Base-by-base conservation (phyloP, 2,888 invertebrate genomes). In the Amphipoea oculea region DNA sequence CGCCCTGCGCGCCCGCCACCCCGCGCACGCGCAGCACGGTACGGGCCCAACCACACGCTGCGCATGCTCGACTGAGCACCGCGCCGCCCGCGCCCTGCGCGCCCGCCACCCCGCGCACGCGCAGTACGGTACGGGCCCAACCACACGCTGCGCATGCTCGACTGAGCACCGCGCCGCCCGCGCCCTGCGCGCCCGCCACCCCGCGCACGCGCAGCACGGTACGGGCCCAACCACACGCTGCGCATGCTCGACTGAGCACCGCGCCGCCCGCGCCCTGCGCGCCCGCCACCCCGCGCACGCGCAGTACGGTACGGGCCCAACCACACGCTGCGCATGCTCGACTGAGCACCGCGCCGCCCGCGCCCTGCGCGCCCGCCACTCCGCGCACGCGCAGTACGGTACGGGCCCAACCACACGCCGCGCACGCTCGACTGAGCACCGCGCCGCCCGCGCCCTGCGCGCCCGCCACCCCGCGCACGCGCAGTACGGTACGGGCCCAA, bases 31-130 rank as follows among this genome's bases (percentile, higher is more conserved):
- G 65, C 77, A 12, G 3, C 45, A 6, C n/a, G n/a, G n/a, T n/a
- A n/a, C 62, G 82, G 86, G 60, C 82, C 86, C 84, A 88, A 87
- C 67, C 73, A 86, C 78, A 36, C 89, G 73, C 79, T 90, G 79
- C 87, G 85, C 67, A 80, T 92, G 89, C 69, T 88, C 63, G 89
- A 92, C 90, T 94, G 93, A 94, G 91, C 14, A 23, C 54, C 29
- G n/a, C 42, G 62, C 36, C 5, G 1, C 48, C 48, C 40, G 40
- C 48, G 29, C 40, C 36, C 1, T 2, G 11, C 40, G 66, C 60
- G 36, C n/a, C 14, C 2, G 0, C 23, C 42, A 0, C 66, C 42
- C 5, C 54, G 12, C 6, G 29, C 48, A 48, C 45, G 36, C 14
- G 65, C 77, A 12, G 3, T 54, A 6, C n/a, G n/a, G n/a, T n/a